phyloP scores from a whole-genome alignment of 2,888 invertebrate genomes.

The Noctua janthina region DNA sequence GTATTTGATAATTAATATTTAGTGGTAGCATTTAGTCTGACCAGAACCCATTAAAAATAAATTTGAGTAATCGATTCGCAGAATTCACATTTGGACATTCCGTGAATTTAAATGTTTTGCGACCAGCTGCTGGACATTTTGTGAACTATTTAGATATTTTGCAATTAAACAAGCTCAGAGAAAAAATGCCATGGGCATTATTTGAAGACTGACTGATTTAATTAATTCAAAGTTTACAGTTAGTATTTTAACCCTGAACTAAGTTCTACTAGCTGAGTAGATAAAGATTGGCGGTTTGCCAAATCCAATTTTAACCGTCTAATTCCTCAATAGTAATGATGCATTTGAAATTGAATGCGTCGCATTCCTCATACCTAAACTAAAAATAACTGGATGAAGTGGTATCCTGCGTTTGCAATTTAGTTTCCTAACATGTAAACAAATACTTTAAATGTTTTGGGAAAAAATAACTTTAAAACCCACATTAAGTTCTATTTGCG shows the following conservation, averaged over 20 bases:
- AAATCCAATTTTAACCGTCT: slow-evolving; percentile 6
- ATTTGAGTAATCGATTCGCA: background rate
- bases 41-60: too few species aligned
- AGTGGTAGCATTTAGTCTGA: background rate
- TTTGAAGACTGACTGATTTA: background rate
- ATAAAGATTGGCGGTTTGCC: slow-evolving; percentile 3
- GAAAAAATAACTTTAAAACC: background rate
- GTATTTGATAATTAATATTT: background rate
- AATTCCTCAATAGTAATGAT: slow-evolving; percentile 15
- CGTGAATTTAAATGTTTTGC: background rate
- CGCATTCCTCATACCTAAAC: background rate
- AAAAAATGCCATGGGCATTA: background rate
- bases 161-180: background rate
- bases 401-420: background rate
- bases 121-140: background rate
- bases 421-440: background rate
- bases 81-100: background rate
- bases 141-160: background rate
- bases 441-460: background rate
- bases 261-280: background rate
- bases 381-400: background rate
- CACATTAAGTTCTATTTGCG: background rate
- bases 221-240: background rate
- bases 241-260: slow-evolving; percentile 11
- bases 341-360: slow-evolving; percentile 1